Percentiles rank a stretch among this genome's conserved stretches.
These are phyloP conservation scores for Aphidius ervi DNA, from an alignment of 1,140 invertebrate genomes.

Conservation along the genomic window DNA sequence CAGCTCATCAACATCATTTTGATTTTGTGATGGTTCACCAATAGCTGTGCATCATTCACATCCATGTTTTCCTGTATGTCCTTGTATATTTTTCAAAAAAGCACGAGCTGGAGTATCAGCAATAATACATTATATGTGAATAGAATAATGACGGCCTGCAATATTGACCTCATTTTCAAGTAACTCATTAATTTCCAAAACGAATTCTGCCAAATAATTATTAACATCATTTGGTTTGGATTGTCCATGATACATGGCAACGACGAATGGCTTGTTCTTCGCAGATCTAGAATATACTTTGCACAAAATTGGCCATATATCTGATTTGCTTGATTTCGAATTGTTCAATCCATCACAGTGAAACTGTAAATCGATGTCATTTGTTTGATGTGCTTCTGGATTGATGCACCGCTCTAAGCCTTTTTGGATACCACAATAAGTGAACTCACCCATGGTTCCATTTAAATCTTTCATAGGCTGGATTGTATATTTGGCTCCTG, in stretches of 20 bases:
- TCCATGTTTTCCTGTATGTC: constrained; percentile 13
- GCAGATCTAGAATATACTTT: constrained; percentile 10
- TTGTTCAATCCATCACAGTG: constrained; percentile 11
- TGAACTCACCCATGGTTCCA: too few species aligned
- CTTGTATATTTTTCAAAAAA: constrained; percentile 14
- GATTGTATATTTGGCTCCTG: too few species aligned
- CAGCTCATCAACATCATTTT: too few species aligned
- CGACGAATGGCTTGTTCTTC: constrained; percentile 16
- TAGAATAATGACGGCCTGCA: constrained; percentile 2
- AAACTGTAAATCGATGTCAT: too few species aligned
- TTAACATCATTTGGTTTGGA: constrained; percentile 15
- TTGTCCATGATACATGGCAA: constrained; percentile 16
- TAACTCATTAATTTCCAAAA: constrained; percentile 21
- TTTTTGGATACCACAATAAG: too few species aligned
- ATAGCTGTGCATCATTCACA: constrained; percentile 18
- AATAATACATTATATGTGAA: constrained; percentile 17
- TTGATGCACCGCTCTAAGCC: too few species aligned
- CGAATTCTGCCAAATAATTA: constrained; percentile 20
- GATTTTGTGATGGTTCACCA: neutral
- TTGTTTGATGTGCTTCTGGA: too few species aligned
- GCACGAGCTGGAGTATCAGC: constrained; percentile 18
- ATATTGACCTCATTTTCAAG: constrained; percentile 15
- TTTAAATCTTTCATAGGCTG: too few species aligned
- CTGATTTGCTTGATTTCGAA: constrained; percentile 15
- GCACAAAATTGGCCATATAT: constrained; percentile 19